These are phyloP conservation scores for Drosophila subquinaria DNA, from an alignment of 2,888 invertebrate species.

Conservation along the genomic window DNA sequence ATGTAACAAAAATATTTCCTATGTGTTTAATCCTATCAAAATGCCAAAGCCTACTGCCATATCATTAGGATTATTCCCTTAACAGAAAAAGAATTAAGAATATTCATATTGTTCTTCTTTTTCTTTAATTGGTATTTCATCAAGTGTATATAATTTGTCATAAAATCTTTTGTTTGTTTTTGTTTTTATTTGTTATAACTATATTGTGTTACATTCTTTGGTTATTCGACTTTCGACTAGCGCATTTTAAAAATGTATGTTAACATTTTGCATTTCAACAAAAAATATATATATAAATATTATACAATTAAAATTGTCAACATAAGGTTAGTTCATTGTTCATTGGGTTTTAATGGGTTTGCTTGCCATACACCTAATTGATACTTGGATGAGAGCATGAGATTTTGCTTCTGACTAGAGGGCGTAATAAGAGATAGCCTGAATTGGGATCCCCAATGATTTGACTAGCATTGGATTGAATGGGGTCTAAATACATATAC, in stretches of 20 bases:
- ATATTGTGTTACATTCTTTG: constrained; percentile 57
- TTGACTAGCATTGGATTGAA: constrained; percentile 8
- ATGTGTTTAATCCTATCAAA: neutral
- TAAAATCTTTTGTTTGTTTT: constrained; percentile 56
- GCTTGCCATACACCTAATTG: constrained; percentile 23
- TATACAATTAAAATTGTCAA: constrained; percentile 67
- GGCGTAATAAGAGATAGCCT: constrained; percentile 19
- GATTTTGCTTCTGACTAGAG: constrained; percentile 46
- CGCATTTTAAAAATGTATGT: constrained; percentile 65
- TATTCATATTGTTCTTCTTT: constrained; percentile 28
- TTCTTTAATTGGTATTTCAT: constrained; percentile 66
- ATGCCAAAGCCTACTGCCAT: constrained; percentile 38
- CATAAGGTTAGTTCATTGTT: constrained; percentile 42
- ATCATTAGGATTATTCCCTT: neutral
- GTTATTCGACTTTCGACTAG: constrained; percentile 43
- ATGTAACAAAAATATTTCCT: constrained; percentile 5
- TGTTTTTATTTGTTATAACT: constrained; percentile 52
- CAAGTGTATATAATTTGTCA: constrained; percentile 69
- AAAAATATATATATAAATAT: constrained; percentile 64
- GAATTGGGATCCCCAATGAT: constrained; percentile 7
- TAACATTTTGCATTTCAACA: constrained; percentile 69
- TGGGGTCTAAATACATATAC: neutral
- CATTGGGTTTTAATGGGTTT: neutral
- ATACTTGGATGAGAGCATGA: constrained; percentile 46
- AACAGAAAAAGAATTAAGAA: neutral